Base-by-base conservation (phyloP, 2,888 invertebrate species). In the Plagodis pulveraria region DNA sequence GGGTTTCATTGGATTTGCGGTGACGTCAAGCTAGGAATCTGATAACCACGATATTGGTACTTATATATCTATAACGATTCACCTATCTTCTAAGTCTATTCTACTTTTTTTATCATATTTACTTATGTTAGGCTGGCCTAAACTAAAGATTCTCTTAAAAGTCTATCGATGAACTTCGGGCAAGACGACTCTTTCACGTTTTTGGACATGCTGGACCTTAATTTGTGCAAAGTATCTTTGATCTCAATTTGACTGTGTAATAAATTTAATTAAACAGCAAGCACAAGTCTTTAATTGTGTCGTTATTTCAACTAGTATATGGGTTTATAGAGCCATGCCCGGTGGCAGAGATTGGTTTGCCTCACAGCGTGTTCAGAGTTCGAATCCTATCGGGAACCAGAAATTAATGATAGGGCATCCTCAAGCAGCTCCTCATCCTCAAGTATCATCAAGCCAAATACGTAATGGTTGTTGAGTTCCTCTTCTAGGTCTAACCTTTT, bases 151-250 rank as follows among this genome's bases (percentile, higher is more conserved):
- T 48, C 48, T 56, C 54, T 56, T 40, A 49, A 48, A 52, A 12
- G 35, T 34, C 34, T 56, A 60, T 60, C 56, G 56, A 56, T 60
- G 60, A 56, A 60, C 35, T 49, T 45, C 55, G 56, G 59, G 60
- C 60, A 41, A 11, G 40, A 38, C 50, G 48, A 40, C 34, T 46
- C 53, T 53, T 47, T 55, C 48, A 36, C 35, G 56, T 44, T 51
- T 60, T 60, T 56, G 48, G 60, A 56, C 51, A 60, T 51, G 38
- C 48, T 59, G 35, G 40, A 59, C 46, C 47, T 56, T 56, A 55
- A 38, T 59, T 55, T 36, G 40, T 55, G 36, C 38, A 55, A 54
- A 59, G 22, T 59, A 59, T 55, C 50, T 54, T 50, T 59, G 42
- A 36, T 46, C 54, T 54, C 50, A 46, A 50, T 53, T 44, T 44